Conservation (phyloP, 2,888 invertebrate species). For the Marronus borbonicus region DNA sequence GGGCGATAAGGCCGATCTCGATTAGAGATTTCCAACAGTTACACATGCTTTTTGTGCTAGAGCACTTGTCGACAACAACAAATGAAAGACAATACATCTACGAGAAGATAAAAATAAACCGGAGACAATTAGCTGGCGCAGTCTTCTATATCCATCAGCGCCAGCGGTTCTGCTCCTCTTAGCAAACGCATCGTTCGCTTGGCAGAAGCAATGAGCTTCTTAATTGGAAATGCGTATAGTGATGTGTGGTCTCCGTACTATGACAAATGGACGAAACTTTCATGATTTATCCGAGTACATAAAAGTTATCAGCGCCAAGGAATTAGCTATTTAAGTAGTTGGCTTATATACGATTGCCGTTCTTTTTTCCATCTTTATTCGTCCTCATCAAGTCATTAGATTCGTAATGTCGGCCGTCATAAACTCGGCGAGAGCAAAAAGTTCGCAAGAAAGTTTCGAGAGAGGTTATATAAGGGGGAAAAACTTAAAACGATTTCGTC, state of each 20-base stretch:
- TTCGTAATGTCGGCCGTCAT: conserved; percentile 16
- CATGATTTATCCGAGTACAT: conserved; percentile 27
- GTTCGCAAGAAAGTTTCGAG: conserved; percentile 8
- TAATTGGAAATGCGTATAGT: conserved; percentile 46
- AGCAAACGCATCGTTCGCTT: conserved; percentile 10
- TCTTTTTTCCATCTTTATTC: background rate
- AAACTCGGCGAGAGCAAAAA: conserved; percentile 6
- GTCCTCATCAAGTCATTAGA: conserved; percentile 36
- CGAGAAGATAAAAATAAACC: conserved; percentile 46
- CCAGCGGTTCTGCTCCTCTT: conserved; percentile 19
- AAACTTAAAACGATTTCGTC: conserved; percentile 35
- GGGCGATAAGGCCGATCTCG: conserved; percentile 56
- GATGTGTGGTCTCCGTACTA: conserved; percentile 42
- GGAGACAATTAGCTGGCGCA: conserved; percentile 43
- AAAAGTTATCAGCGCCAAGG: conserved; percentile 28
- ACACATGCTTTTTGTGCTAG: conserved; percentile 46
- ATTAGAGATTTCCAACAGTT: conserved; percentile 54
- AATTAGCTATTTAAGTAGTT: conserved; percentile 29
- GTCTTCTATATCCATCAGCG: conserved; percentile 45
- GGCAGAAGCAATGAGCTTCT: conserved; percentile 41
- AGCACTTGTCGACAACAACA: conserved; percentile 48
- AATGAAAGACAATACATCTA: conserved; percentile 46
- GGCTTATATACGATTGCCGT: conserved; percentile 16
- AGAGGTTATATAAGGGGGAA: background rate
- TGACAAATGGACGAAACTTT: conserved; percentile 43